Conservation (phyloP, 2,888 invertebrate genomes). For the Bibio marci region DNA sequence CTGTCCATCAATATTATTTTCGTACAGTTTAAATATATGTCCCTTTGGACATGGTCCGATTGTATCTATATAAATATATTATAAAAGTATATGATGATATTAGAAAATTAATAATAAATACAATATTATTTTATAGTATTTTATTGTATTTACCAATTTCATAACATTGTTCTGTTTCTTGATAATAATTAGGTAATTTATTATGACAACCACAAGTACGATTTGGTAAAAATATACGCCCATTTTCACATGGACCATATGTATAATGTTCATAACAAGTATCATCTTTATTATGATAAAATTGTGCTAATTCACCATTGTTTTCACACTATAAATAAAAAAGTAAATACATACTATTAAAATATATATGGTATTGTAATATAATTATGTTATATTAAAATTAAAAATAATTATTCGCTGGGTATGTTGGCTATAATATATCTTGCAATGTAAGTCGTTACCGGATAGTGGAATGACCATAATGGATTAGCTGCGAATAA, state of each 20-base stretch:
- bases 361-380: too few species aligned
- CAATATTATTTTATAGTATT: too few species aligned
- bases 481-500: too few species aligned
- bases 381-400: too few species aligned
- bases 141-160: constrained; percentile 58
- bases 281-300: constrained; percentile 42
- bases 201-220: constrained; percentile 54
- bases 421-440: too few species aligned
- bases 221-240: constrained; percentile 58
- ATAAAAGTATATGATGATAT: background rate
- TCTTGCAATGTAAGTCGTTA: too few species aligned
- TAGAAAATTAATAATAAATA: background rate
- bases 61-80: constrained; percentile 34
- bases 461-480: too few species aligned
- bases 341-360: constrained; percentile 4
- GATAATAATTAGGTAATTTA: constrained; percentile 57
- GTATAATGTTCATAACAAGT: constrained; percentile 69
- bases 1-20: constrained; percentile 15
- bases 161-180: constrained; percentile 49
- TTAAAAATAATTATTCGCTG: too few species aligned
- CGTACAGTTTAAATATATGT: constrained; percentile 45
- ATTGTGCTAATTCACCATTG: constrained; percentile 32
- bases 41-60: constrained; percentile 59
- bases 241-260: constrained; percentile 59
- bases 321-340: constrained; percentile 34